A percentile compares a stretch with the other conserved stretches of the same genome.
Conservation (phyloP, 2,888 invertebrate species). For the Arctia plantaginis region DNA sequence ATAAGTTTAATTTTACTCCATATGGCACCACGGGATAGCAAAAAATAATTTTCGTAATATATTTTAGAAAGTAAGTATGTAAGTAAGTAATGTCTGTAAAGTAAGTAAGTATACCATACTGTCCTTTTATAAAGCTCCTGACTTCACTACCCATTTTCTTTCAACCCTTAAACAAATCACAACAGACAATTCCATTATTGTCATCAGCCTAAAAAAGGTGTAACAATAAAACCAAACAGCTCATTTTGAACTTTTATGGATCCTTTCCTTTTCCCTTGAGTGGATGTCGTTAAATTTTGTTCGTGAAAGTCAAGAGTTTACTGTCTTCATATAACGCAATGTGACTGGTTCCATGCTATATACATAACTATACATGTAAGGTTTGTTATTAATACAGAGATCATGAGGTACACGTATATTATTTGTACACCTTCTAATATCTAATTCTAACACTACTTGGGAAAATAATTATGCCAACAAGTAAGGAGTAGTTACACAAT, state of each 20-base stretch:
- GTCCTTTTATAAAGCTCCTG: background rate
- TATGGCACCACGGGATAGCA: too few species aligned
- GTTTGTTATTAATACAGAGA: background rate
- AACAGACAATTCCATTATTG: constrained; percentile 15
- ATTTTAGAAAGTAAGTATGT: background rate
- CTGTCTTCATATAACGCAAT: constrained; percentile 5
- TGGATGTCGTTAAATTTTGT: constrained; percentile 11
- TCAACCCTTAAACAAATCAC: background rate
- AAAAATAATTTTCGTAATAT: background rate
- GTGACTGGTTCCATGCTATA: background rate
- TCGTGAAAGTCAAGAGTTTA: background rate
- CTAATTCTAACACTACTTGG: background rate
- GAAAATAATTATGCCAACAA: background rate
- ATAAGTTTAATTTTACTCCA: too few species aligned
- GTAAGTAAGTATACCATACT: background rate
- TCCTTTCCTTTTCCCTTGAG: constrained; percentile 9
- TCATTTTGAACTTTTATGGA: constrained; percentile 10
- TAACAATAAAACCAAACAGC: constrained; percentile 16
- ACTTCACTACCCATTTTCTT: background rate
- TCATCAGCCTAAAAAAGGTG: constrained; percentile 17
- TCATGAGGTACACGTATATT: background rate
- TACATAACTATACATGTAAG: background rate
- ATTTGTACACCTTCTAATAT: background rate
- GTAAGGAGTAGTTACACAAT: too few species aligned
- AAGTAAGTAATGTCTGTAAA: too few species aligned